phyloP scores from a whole-genome alignment of 2,888 invertebrate species.

The Clostera curtula region DNA sequence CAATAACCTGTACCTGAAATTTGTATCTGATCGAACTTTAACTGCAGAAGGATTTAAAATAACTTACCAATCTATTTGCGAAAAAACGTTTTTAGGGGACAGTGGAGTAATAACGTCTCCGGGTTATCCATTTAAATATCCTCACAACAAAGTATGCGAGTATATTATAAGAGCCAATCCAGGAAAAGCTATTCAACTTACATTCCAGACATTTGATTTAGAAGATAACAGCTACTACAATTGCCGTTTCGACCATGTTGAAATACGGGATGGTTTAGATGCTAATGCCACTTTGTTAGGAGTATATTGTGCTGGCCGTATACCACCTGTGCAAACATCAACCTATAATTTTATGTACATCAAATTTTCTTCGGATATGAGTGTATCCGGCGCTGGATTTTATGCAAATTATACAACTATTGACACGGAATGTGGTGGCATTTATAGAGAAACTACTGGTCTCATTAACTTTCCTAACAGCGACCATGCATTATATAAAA shows the following conservation, averaged over 20 bases:
- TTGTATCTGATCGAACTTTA: slow-evolving; percentile 48
- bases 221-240: slow-evolving; percentile 55
- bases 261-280: slow-evolving; percentile 83
- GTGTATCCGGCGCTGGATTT: slow-evolving; percentile 79
- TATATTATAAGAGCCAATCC: slow-evolving; percentile 79
- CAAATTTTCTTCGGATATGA: slow-evolving; percentile 77
- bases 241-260: slow-evolving; percentile 52
- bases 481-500: slow-evolving; percentile 37
- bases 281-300: slow-evolving; percentile 78
- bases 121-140: slow-evolving; percentile 83
- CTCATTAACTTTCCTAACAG: slow-evolving; percentile 77
- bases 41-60: slow-evolving; percentile 46
- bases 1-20: slow-evolving; percentile 74
- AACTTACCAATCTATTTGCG: slow-evolving; percentile 48
- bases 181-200: slow-evolving; percentile 78
- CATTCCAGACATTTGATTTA: slow-evolving; percentile 80
- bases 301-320: slow-evolving; percentile 78
- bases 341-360: slow-evolving; percentile 83
- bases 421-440: no score
- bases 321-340: slow-evolving; percentile 78
- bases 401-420: slow-evolving; percentile 82
- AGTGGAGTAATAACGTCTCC: slow-evolving; percentile 82
- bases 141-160: slow-evolving; percentile 76
- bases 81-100: slow-evolving; percentile 60
- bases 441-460: slow-evolving; percentile 76